Conservation (phyloP, 2,888 invertebrate genomes). For the Eurytoma adleriae region DNA sequence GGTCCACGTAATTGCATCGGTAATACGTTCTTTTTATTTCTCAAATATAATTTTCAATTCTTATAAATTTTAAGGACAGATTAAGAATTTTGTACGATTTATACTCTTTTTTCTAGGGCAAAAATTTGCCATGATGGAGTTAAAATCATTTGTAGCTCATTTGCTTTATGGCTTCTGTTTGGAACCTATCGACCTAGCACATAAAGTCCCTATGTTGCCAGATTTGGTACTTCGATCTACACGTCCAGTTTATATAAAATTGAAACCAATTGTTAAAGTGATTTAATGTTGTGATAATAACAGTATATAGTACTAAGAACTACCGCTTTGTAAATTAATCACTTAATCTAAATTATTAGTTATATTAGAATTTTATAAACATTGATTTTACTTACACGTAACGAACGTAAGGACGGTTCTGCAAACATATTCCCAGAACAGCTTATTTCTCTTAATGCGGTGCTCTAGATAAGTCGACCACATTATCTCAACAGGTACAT, state of each 20-base stretch:
- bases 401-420: conserved; percentile 78
- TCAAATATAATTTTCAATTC: background rate
- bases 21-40: conserved; percentile 64
- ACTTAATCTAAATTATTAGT: no score
- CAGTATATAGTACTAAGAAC: no score
- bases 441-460: conserved; percentile 69
- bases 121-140: conserved; percentile 67
- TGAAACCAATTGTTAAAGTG: conserved; percentile 51
- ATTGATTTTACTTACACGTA: conserved; percentile 81
- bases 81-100: background rate
- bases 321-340: no score
- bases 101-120: conserved; percentile 58
- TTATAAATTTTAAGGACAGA: background rate
- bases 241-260: conserved; percentile 61
- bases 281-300: no score
- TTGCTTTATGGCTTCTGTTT: conserved; percentile 65
- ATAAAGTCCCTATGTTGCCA: conserved; percentile 57
- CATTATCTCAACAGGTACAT: conserved; percentile 90
- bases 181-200: conserved; percentile 65
- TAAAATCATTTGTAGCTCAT: conserved; percentile 63
- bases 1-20: conserved; percentile 84
- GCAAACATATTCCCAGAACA: conserved; percentile 78
- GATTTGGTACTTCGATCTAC: conserved; percentile 64
- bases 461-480: conserved; percentile 78
- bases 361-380: no score